Conservation (phyloP, 2,888 invertebrate genomes). For the Xestobium rufovillosum region DNA sequence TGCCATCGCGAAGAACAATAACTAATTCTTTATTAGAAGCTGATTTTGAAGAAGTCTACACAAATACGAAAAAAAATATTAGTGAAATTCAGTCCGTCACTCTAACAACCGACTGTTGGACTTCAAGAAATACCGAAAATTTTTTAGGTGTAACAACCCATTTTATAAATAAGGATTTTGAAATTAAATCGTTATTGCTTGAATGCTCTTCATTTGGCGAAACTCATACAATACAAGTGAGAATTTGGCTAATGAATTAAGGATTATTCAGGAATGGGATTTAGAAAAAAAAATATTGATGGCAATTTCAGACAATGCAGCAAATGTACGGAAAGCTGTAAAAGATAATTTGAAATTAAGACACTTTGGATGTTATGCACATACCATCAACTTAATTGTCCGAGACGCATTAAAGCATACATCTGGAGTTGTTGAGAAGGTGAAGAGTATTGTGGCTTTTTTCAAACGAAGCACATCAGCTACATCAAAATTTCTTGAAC, state of each 20-base stretch:
- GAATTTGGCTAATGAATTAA: constrained; percentile 26
- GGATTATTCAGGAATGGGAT: constrained; percentile 20
- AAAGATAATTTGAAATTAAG: constrained; percentile 18
- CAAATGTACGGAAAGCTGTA: constrained; percentile 24
- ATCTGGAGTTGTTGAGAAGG: constrained; percentile 6
- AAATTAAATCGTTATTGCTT: constrained; percentile 24
- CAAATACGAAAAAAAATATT: constrained; percentile 13
- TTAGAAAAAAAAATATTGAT: constrained; percentile 26
- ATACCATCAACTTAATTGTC: constrained; percentile 24
- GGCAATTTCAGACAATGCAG: constrained; percentile 25
- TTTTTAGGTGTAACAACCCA: constrained; percentile 27
- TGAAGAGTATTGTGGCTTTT: constrained; percentile 18
- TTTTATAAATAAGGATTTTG: constrained; percentile 25
- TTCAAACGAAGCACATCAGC: constrained; percentile 21
- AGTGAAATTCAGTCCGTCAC: constrained; percentile 19
- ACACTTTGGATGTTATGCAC: constrained; percentile 24
- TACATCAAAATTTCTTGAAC: constrained; percentile 31
- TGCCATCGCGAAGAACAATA: constrained; percentile 2
- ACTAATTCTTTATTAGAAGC: background rate
- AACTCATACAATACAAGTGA: constrained; percentile 24
- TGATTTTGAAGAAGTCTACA: background rate
- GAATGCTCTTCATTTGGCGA: constrained; percentile 20
- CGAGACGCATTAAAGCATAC: constrained; percentile 12
- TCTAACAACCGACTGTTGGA: constrained; percentile 31
- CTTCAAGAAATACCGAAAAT: constrained; percentile 27